These are phyloP conservation scores for Tachyglossus aculeatus DNA, from an alignment of 2,797 vertebrate species.

Conservation along the genomic window DNA sequence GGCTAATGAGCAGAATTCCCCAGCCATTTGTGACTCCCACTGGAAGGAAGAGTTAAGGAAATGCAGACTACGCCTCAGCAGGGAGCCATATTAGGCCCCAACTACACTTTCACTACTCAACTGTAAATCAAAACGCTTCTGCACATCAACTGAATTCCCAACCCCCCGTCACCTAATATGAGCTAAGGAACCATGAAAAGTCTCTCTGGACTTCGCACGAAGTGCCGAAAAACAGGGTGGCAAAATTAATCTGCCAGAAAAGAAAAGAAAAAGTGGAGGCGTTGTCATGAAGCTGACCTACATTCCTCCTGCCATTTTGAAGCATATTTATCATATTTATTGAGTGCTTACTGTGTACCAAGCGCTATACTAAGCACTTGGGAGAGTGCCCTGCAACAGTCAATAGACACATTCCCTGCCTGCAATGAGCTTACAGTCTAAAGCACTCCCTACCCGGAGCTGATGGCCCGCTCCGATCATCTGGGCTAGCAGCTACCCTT, in stretches of 20 bases:
- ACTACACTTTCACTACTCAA: not conserved
- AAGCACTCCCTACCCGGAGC: not conserved
- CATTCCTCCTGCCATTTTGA: not conserved
- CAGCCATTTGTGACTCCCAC: not conserved
- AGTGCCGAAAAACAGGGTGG: not conserved
- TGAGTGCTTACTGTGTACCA: too few species aligned
- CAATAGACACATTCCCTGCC: too few species aligned
- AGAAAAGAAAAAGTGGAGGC: too few species aligned
- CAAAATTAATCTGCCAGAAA: slow-evolving; percentile 21
- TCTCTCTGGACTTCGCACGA: not conserved
- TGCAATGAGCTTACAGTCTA: too few species aligned
- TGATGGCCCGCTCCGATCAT: too few species aligned
- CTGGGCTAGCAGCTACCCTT: too few species aligned
- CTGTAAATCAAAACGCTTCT: slow-evolving; percentile 19
- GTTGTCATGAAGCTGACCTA: slow-evolving; percentile 19
- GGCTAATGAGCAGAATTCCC: not conserved
- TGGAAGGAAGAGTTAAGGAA: not conserved
- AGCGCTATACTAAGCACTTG: too few species aligned
- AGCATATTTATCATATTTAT: too few species aligned
- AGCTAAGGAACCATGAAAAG: rapidly evolving
- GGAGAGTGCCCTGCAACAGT: too few species aligned
- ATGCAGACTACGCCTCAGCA: not conserved
- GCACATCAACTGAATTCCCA: not conserved
- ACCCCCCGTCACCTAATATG: not conserved
- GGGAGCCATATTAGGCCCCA: not conserved